Base-by-base conservation (phyloP, 2,888 invertebrate species). In the Philereme vetulata region DNA sequence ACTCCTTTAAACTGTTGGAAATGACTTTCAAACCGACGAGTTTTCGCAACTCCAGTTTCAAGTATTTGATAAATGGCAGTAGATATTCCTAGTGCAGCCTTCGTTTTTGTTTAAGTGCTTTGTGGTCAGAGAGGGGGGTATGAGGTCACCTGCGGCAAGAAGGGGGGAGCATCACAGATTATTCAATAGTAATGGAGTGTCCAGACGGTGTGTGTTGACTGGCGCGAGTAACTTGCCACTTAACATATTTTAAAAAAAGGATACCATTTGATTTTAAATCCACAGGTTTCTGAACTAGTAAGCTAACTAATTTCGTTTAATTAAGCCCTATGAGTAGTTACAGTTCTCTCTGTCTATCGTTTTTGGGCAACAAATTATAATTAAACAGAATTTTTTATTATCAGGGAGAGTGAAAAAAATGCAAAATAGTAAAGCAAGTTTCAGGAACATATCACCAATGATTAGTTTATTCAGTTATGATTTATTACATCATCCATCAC, bases 141-240 rank as follows among this genome's bases (percentile, higher is more conserved):
- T 72, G 76, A 73, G 76, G 76, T 77, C 74, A 76, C 72, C 72
- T 69, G 72, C 73, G 70, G 72, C 60, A 61, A 64, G 34, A 10
- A 56, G 59, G 59, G 63, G 62, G 55, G 53, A 51, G 55, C n/a
- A 40, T 51, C 34, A 45, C 38, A 45, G 38, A 55, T 57, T 44
- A 49, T 57, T 57, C 47, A 46, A 53, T 43, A 34, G 10, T 47
- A 57, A 62, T 21, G 57, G 7, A 35, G 4, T 5, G 33, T 33
- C 4, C 35, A 61, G 40, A 60, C 48, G 60, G 40, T 34, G 47
- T 9, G 21, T 3, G 42, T 34, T 46, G 1, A 48, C 52, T 52
- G 9, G 10, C n/a, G 5, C 38, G 10, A 51, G 50, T 38, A 21
- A 21, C 21, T 21, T 21, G 2, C 21, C 21, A 21, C 21, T 21